These are phyloP conservation scores for Andrena praecox DNA, from an alignment of 2,888 invertebrate genomes.

Conservation along the genomic window DNA sequence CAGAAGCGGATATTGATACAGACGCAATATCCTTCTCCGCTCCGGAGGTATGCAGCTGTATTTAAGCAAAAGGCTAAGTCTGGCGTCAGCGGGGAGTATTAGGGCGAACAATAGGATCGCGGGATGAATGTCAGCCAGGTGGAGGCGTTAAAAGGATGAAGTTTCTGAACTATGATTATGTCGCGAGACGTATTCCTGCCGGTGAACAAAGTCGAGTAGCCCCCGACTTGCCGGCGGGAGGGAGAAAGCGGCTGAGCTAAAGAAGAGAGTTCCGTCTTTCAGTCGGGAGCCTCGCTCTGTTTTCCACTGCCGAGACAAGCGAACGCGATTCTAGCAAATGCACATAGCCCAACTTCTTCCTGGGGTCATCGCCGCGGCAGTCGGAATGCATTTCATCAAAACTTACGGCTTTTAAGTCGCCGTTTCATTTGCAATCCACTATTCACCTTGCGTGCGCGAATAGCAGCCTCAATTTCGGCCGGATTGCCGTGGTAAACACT, in stretches of 20 bases:
- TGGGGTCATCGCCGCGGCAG: slow-evolving; percentile 38
- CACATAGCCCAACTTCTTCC: slow-evolving; percentile 8
- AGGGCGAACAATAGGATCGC: slow-evolving; percentile 33
- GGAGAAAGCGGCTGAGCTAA: slow-evolving; percentile 6
- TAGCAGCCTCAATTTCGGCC: background rate
- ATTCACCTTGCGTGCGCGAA: slow-evolving; percentile 41
- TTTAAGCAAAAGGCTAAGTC: slow-evolving; percentile 19
- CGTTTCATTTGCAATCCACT: slow-evolving; percentile 33
- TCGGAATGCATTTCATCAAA: slow-evolving; percentile 77
- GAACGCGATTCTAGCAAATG: slow-evolving; percentile 14
- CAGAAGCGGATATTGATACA: slow-evolving; percentile 54
- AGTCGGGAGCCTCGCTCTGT: slow-evolving; percentile 3
- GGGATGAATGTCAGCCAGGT: slow-evolving; percentile 49
- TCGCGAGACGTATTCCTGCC: slow-evolving; percentile 36
- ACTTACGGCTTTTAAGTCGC: slow-evolving; percentile 71
- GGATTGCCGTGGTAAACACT: background rate
- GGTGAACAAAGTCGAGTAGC: slow-evolving; percentile 28
- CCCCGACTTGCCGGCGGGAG: slow-evolving; percentile 8
- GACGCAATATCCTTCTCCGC: slow-evolving; percentile 69
- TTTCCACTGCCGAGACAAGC: slow-evolving; percentile 23
- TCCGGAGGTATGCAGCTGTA: background rate
- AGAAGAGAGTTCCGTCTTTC: slow-evolving; percentile 17
- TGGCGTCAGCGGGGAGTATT: slow-evolving; percentile 13
- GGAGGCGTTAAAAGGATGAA: slow-evolving; percentile 57
- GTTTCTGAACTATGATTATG: slow-evolving; percentile 74